Evolutionary conservation across 2,113 vertebrate species (phyloP).

Genomic region (Rostratula benghalensis): DNA sequence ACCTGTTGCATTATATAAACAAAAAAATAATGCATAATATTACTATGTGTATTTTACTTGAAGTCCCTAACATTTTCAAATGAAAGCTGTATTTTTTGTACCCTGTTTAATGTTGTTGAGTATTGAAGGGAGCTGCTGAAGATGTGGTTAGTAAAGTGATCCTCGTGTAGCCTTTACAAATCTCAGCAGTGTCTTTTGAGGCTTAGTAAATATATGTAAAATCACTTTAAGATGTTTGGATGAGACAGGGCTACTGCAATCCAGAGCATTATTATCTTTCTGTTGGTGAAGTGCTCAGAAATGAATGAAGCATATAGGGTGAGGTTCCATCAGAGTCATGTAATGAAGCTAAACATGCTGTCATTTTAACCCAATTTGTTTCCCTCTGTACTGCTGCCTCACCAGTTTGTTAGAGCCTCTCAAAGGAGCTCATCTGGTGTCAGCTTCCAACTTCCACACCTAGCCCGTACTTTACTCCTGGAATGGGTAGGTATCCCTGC

Average conservation of each 20-base stretch:
- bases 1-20: background rate
- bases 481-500: slow-evolving; percentile 51
- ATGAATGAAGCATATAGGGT: slow-evolving; percentile 61
- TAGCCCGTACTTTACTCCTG: slow-evolving; percentile 56
- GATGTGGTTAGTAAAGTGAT: background rate
- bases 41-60: background rate
- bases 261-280: slow-evolving; percentile 58
- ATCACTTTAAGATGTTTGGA: slow-evolving; percentile 30
- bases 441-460: slow-evolving; percentile 70
- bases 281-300: slow-evolving; percentile 51
- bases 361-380: slow-evolving; percentile 65
- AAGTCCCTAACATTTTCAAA: background rate
- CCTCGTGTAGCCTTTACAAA: background rate
- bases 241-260: slow-evolving; percentile 57
- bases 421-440: slow-evolving; percentile 66
- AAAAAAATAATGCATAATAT: background rate
- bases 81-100: background rate
- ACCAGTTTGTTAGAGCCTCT: slow-evolving; percentile 63
- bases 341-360: slow-evolving; percentile 66
- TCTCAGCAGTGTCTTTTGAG: slow-evolving; percentile 16
- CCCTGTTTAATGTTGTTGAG: background rate
- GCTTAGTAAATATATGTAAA: slow-evolving; percentile 26
- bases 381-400: slow-evolving; percentile 61
- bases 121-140: background rate
- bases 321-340: slow-evolving; percentile 66